Percentiles rank a stretch among this genome's conserved stretches.
phyloP scores from a whole-genome alignment of 2,888 invertebrate genomes.

The Epirrita christyi region DNA sequence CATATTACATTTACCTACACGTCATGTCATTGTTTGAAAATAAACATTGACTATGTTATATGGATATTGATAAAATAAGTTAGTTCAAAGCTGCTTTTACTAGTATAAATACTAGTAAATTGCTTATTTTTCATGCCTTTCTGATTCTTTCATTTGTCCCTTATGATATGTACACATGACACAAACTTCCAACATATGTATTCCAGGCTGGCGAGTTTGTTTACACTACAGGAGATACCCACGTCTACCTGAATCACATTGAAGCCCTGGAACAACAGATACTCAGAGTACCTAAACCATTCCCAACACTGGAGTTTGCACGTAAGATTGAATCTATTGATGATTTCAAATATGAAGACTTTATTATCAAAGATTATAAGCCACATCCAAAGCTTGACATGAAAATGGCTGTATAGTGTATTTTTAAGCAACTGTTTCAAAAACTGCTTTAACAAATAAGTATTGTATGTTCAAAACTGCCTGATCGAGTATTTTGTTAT shows the following conservation, averaged over 20 bases:
- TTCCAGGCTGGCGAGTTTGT: slow-evolving; percentile 95
- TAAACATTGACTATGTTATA: too few species aligned
- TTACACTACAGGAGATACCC: slow-evolving; percentile 97
- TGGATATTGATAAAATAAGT: too few species aligned
- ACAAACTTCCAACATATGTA: too few species aligned
- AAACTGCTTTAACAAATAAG: background rate
- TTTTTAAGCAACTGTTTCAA: background rate
- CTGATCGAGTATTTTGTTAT: too few species aligned
- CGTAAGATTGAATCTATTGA: slow-evolving; percentile 91
- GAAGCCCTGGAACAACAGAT: slow-evolving; percentile 93
- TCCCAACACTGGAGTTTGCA: slow-evolving; percentile 92
- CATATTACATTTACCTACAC: background rate
- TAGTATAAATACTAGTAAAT: too few species aligned
- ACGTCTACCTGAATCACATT: slow-evolving; percentile 96
- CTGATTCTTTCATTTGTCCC: too few species aligned
- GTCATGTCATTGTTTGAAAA: too few species aligned
- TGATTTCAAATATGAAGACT: slow-evolving; percentile 94
- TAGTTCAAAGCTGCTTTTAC: too few species aligned
- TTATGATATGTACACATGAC: too few species aligned
- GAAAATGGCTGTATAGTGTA: slow-evolving; percentile 92
- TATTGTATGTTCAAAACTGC: background rate
- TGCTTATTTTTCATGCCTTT: too few species aligned
- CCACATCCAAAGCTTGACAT: slow-evolving; percentile 96
- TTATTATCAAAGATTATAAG: slow-evolving; percentile 92
- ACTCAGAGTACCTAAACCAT: slow-evolving; percentile 90